Evolutionary conservation across 2,888 invertebrate genomes (phyloP).

Genomic region (Macrophya alboannulata): DNA sequence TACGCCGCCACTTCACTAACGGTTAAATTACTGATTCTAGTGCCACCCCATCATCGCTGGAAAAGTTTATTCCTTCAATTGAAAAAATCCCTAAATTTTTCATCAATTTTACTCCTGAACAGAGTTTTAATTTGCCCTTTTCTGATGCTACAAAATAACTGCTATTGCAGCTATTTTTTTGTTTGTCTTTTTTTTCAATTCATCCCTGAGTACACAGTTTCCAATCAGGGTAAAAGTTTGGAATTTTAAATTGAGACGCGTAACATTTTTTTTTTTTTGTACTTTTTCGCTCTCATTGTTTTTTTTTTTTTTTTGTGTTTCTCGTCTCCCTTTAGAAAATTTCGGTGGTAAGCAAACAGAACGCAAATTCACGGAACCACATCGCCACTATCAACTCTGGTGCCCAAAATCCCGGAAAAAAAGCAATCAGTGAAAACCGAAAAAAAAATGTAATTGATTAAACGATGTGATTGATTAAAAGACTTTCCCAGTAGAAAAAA

Average conservation of each 20-base stretch:
- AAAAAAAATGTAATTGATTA: background rate
- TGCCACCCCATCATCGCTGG: background rate
- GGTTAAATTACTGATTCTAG: background rate
- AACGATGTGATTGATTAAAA: no score
- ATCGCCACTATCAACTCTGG: background rate
- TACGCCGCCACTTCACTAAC: background rate
- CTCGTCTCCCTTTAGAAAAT: background rate
- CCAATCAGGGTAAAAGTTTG: constrained; percentile 13
- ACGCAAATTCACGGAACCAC: background rate
- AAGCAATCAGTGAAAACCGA: background rate
- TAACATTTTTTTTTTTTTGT: background rate
- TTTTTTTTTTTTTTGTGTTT: background rate
- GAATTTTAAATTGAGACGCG: background rate
- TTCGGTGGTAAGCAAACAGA: background rate
- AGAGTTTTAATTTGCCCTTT: background rate
- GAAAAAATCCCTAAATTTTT: background rate
- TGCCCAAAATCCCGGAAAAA: constrained; percentile 1
- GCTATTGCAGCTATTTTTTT: background rate
- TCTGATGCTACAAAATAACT: background rate
- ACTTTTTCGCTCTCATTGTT: background rate
- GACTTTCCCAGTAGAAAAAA: no score
- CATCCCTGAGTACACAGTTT: background rate
- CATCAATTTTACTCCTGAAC: background rate
- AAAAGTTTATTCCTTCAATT: background rate
- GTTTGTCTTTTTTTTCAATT: background rate